A percentile compares a stretch with the other conserved stretches of the same genome.
Conservation (phyloP, 2,797 vertebrate species). For the Zalophus californianus region DNA sequence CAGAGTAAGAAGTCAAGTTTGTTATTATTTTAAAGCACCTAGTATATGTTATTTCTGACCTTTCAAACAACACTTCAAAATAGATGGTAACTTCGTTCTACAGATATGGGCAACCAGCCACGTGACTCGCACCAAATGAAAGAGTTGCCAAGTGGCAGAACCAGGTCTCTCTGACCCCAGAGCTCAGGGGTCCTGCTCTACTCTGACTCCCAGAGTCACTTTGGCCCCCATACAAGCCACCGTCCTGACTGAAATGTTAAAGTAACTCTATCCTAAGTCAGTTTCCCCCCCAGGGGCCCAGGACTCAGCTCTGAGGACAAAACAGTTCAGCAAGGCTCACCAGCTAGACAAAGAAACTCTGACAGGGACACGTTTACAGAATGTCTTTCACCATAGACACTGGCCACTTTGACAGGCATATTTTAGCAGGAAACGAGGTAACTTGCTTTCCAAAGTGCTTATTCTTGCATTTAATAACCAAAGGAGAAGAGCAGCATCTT, state of each 20-base stretch:
- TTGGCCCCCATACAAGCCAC: neutral
- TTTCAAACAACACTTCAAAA: neutral
- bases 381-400: conserved; percentile 29
- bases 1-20: neutral
- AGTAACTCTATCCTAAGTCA: neutral
- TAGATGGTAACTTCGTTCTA: neutral
- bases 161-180: neutral
- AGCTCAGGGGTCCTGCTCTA: neutral
- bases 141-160: neutral
- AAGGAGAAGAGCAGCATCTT: conserved; percentile 55
- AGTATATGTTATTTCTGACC: neutral
- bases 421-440: conserved; percentile 72
- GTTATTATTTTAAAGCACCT: neutral
- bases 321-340: neutral
- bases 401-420: conserved; percentile 36
- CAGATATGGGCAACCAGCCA: neutral
- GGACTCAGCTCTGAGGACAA: neutral
- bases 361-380: neutral
- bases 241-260: neutral
- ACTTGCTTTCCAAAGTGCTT: conserved; percentile 66
- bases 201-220: neutral
- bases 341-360: neutral
- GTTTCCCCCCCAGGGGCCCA: neutral
- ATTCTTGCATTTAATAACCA: conserved; percentile 64
- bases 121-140: neutral